A percentile compares a stretch with the other conserved stretches of the same genome.
Conservation (phyloP, 2,797 vertebrate species). For the Atherinosoma microstoma region DNA sequence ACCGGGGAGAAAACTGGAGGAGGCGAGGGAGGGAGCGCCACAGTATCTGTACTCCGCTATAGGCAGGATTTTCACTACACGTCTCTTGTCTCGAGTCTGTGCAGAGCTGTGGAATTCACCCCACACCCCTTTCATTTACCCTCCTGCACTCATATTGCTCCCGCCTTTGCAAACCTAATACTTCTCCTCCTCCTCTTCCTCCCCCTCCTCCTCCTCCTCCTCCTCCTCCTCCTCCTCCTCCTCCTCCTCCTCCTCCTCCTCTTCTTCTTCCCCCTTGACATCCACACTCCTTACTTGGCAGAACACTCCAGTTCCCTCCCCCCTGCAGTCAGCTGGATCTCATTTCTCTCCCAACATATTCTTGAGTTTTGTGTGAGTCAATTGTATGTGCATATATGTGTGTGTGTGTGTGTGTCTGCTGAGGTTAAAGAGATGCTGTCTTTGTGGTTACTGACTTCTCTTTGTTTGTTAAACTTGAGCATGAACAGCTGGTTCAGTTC, state of each 20-base stretch:
- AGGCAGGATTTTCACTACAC: slow-evolving; percentile 72
- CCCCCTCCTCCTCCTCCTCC: slow-evolving; percentile 23
- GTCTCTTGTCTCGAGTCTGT: slow-evolving; percentile 51
- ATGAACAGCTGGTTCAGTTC: slow-evolving; percentile 55
- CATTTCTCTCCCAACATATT: slow-evolving; percentile 70
- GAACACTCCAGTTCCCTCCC: slow-evolving; percentile 67
- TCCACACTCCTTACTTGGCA: slow-evolving; percentile 69
- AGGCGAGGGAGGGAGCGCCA: slow-evolving; percentile 16
- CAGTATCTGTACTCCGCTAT: slow-evolving; percentile 46
- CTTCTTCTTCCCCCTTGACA: slow-evolving; percentile 47
- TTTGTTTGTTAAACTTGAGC: slow-evolving; percentile 61
- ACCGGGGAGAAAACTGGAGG: slow-evolving; percentile 48
- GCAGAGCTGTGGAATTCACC: slow-evolving; percentile 72
- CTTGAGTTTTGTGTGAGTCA: slow-evolving; percentile 31
- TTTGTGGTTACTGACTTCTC: slow-evolving; percentile 68
- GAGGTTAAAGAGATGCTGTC: slow-evolving; percentile 60
- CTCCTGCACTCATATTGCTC: slow-evolving; percentile 62
- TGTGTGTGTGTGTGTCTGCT: slow-evolving; percentile 22
- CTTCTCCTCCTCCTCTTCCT: slow-evolving; percentile 27
- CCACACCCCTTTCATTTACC: slow-evolving; percentile 41
- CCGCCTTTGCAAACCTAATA: slow-evolving; percentile 65
- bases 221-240: too few relatives aligned
- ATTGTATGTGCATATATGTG: slow-evolving; percentile 12
- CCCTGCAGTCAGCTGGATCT: slow-evolving; percentile 75
- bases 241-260: too few relatives aligned